These are phyloP conservation scores for Drosophila oshimai DNA, from an alignment of 1,140 invertebrate species.

Conservation along the genomic window DNA sequence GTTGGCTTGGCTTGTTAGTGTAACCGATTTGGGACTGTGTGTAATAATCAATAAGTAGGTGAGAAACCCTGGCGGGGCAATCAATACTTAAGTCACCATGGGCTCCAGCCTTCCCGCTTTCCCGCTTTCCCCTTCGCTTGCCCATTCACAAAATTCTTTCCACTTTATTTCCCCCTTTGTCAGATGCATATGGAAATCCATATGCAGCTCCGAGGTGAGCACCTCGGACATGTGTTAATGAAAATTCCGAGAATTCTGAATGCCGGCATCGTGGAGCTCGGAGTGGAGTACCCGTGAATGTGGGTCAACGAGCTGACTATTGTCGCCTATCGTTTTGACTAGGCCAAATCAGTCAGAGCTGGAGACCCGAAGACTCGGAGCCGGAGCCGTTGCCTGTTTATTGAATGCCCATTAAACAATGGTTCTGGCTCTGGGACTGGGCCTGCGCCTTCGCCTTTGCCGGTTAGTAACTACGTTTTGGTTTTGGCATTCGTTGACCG, in stretches of 20 bases:
- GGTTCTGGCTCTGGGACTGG: conserved; percentile 24
- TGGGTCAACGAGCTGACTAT: conserved; percentile 73
- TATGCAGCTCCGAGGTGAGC: conserved; percentile 30
- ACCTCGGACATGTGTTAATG: conserved; percentile 72
- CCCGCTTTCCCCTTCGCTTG: background rate
- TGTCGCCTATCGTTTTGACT: conserved; percentile 72
- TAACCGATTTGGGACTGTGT: conserved; percentile 59
- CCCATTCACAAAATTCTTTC: conserved; percentile 67
- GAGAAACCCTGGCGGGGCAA: conserved; percentile 52
- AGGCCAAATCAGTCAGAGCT: conserved; percentile 65
- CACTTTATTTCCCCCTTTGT: conserved; percentile 36
- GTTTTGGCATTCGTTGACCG: conserved; percentile 57
- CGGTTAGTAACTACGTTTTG: conserved; percentile 37
- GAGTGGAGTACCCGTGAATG: conserved; percentile 44
- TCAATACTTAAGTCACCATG: conserved; percentile 24
- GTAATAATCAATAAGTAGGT: conserved; percentile 69
- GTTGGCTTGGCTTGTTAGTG: conserved; percentile 65
- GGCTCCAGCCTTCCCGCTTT: background rate
- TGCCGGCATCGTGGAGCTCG: conserved; percentile 23
- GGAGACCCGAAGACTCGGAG: no score
- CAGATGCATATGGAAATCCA: conserved; percentile 58
- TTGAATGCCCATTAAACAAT: conserved; percentile 76
- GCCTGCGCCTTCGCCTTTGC: background rate
- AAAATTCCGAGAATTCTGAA: conserved; percentile 72
- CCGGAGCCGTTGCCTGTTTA: conserved; percentile 48